phyloP scores from a whole-genome alignment of 2,797 vertebrate genomes.

The Chelon labrosus region DNA sequence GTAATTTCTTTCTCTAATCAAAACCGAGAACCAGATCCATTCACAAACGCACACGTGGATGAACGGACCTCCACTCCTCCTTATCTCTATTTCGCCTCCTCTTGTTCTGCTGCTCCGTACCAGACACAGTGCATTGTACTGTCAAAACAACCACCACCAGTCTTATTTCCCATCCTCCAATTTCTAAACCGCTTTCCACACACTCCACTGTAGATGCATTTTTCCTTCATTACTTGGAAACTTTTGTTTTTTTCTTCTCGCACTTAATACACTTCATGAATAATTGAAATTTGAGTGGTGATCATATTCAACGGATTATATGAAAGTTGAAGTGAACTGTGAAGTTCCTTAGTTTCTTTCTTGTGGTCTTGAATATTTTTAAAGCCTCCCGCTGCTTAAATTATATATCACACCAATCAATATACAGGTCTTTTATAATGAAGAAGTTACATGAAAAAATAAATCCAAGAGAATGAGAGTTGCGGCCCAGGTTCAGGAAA shows the following conservation, averaged over 20 bases:
- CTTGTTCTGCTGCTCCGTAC: neutral
- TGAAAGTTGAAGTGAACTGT: neutral
- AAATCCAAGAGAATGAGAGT: neutral
- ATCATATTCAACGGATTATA: neutral
- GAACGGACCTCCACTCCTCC: neutral
- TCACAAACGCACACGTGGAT: constrained; percentile 9
- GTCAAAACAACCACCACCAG: no score
- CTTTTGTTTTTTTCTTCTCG: no score
- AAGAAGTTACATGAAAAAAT: neutral
- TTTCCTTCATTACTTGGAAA: neutral
- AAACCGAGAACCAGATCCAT: constrained; percentile 4
- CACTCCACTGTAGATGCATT: neutral
- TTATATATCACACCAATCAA: constrained; percentile 1
- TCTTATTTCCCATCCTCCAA: no score
- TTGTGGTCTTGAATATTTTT: neutral
- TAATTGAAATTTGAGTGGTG: neutral
- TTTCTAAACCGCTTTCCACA: neutral
- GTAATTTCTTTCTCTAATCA: constrained; percentile 30
- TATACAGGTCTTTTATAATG: neutral
- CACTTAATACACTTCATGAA: neutral
- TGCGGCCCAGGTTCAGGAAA: neutral
- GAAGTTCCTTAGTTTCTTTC: neutral
- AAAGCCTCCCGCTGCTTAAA: neutral
- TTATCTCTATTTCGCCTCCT: neutral
- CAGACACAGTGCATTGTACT: no score